Percentiles rank a stretch among this genome's conserved stretches.
These are phyloP conservation scores for Chauna torquata DNA, from an alignment of 2,113 vertebrate genomes.

Conservation along the genomic window DNA sequence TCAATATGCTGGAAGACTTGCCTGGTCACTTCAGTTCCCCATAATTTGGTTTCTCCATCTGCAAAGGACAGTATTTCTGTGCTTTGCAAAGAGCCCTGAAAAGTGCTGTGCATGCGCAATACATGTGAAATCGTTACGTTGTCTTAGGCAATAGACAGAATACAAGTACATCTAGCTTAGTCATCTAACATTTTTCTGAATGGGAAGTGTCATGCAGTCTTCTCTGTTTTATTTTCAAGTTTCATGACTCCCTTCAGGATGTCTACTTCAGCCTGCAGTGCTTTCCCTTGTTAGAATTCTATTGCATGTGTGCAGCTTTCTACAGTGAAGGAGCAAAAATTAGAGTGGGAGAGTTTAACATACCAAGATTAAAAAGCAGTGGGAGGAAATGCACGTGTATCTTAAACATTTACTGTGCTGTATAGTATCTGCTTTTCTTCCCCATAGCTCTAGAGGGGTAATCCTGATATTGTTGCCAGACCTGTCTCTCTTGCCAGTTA, in stretches of 20 bases:
- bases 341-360: slow-evolving; percentile 13
- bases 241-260: not conserved
- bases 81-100: not conserved
- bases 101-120: not conserved
- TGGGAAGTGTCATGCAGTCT: not conserved
- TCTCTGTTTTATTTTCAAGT: slow-evolving; percentile 11
- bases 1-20: not conserved
- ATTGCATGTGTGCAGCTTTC: not conserved
- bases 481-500: not conserved
- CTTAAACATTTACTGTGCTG: not conserved
- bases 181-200: not conserved
- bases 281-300: not conserved
- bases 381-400: slow-evolving; percentile 42
- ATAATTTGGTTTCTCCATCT: not conserved
- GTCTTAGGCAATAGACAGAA: not conserved
- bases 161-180: not conserved
- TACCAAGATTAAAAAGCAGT: slow-evolving; percentile 13
- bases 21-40: not conserved
- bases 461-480: not conserved
- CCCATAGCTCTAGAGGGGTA: not conserved
- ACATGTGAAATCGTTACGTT: not conserved
- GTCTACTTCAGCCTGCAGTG: not conserved
- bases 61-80: not conserved
- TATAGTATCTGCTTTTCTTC: not conserved
- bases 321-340: not conserved